Evolutionary conservation across 1,140 invertebrate species (phyloP), one percentile per base, ranked within the genome.

Genomic region (Dendroctonus valens): DNA sequence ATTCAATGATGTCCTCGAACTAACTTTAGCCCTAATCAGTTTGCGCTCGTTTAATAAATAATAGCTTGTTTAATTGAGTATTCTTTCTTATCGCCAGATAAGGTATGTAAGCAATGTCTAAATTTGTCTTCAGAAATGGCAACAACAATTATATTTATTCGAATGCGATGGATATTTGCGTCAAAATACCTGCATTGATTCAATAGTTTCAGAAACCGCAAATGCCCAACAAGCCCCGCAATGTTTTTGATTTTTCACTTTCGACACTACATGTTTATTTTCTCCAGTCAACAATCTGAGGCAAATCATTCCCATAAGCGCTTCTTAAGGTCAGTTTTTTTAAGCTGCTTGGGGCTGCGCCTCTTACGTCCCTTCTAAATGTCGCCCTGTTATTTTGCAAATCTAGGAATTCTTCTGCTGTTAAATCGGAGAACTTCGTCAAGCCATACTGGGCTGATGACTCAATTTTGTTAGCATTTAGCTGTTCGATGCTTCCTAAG

Each of bases 171-270:
- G 26, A 26, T 26, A 26, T 26, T 26, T 26, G 26, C 26, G 26
- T 26, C 26, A n/a, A 11, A 6, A 12, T 59, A 59, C 58, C 58
- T 85, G 79, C 89, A 92, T 91, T 0, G 89, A 84, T 78, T 94
- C 92, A 44, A 89, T 83, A 6, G 86, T 87, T 74, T 89, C 89
- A 0, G 92, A 82, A 0, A 87, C 86, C 74, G 90, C 91, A 77
- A 92, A 92, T 0, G 92, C 92, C 91, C 91, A 95, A 78, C 92
- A 94, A 3, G 91, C 91, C 6, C 92, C 92, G 79, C 93, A 96
- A 11, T 81, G 72, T 7, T 86, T 86, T 76, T 96, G 93, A 75
- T 89, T 87, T 65, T 85, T 83, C 0, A 94, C 83, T 5, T 83
- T 75, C 7, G 86, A 86, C 14, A 94, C 78, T n/a, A 88, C 83